Conservation (phyloP, 2,113 vertebrate species). For the Takifugu flavidus region DNA sequence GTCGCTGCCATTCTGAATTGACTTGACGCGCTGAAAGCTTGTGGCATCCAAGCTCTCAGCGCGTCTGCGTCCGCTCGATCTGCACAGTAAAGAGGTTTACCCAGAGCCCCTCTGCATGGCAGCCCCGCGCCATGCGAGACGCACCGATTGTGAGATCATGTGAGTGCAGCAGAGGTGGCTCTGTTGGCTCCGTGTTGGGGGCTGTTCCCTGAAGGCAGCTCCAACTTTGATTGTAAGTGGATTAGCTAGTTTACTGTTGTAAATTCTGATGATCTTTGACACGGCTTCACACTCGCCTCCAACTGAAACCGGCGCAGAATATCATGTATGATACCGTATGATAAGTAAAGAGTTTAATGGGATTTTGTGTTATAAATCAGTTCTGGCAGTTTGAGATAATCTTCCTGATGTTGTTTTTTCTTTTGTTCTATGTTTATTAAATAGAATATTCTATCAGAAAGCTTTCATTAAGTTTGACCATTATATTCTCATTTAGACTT, state of each 20-base stretch:
- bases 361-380: slow-evolving; percentile 12
- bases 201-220: slow-evolving; percentile 40
- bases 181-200: not conserved
- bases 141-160: slow-evolving; percentile 49
- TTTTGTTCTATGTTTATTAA: slow-evolving; percentile 10
- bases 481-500: slow-evolving; percentile 36
- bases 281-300: slow-evolving; percentile 20
- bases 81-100: slow-evolving; percentile 60
- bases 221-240: slow-evolving; percentile 38
- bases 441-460: slow-evolving; percentile 27
- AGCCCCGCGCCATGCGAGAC: slow-evolving; percentile 15
- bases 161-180: slow-evolving; percentile 18
- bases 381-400: not conserved
- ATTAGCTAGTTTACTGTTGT: slow-evolving; percentile 33
- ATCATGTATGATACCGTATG: slow-evolving; percentile 1
- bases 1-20: slow-evolving; percentile 39
- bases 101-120: slow-evolving; percentile 38
- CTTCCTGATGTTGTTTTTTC: slow-evolving; percentile 1
- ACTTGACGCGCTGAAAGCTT: slow-evolving; percentile 21
- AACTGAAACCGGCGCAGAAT: slow-evolving; percentile 12
- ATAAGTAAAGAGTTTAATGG: not conserved
- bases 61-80: slow-evolving; percentile 47
- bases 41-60: slow-evolving; percentile 24
- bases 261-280: slow-evolving; percentile 24
- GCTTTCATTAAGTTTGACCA: slow-evolving; percentile 31